Conservation (phyloP, 1,140 invertebrate species). For the fruit fly (Drosophila melanogaster) region Release_6_plus_ISO1_MT NT_033779.5:15142001-15142500, state of each 20-base stretch:
- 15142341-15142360: slow-evolving; percentile 41
- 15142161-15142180: slow-evolving; percentile 1
- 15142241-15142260: slow-evolving; percentile 48
- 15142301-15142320: slow-evolving; percentile 34
- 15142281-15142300: slow-evolving; percentile 37
- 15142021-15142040: too few relatives aligned
- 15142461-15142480: slow-evolving; percentile 6
- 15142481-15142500: slow-evolving; percentile 14
- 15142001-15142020: neutral
- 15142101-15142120: too few relatives aligned
- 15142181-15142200: slow-evolving; percentile 16
- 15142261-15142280: slow-evolving; percentile 20
- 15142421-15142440: neutral
- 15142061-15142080: too few relatives aligned
- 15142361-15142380: slow-evolving; percentile 36
- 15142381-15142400: slow-evolving; percentile 10
- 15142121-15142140: too few relatives aligned
- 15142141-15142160: too few relatives aligned
- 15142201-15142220: slow-evolving; percentile 13
- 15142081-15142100: too few relatives aligned
- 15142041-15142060: too few relatives aligned
- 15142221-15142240: slow-evolving; percentile 19
- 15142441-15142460: slow-evolving; percentile 13
- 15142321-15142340: slow-evolving; percentile 34
- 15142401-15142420: neutral